phyloP scores from a whole-genome alignment of 2,113 vertebrate genomes.

The Syngnathus typhle region DNA sequence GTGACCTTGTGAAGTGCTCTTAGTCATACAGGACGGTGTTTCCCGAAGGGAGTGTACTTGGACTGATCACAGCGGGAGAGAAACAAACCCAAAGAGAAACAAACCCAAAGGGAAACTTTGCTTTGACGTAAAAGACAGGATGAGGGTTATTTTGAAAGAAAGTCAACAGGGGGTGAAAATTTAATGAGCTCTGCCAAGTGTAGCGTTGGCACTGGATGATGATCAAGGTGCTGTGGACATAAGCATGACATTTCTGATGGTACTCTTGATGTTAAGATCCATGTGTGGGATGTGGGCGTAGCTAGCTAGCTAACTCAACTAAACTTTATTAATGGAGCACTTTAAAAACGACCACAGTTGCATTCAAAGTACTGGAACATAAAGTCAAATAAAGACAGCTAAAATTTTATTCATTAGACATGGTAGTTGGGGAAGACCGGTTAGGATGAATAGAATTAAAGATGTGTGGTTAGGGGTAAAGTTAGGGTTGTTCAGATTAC shows the following conservation, averaged over 20 bases:
- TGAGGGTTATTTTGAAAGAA: conserved; percentile 26
- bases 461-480: neutral
- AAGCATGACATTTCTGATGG: neutral
- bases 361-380: no score
- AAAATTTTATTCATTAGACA: no score
- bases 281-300: no score
- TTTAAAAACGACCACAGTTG: no score
- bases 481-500: neutral
- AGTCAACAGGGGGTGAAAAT: conserved; percentile 13
- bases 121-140: conserved; percentile 25
- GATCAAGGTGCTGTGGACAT: neutral
- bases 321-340: no score
- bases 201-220: neutral
- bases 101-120: no score
- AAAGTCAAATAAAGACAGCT: no score
- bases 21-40: conserved; percentile 4
- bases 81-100: conserved; percentile 25
- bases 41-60: conserved; percentile 27
- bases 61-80: conserved; percentile 25
- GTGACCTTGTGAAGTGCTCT: conserved; percentile 36
- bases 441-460: neutral
- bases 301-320: no score
- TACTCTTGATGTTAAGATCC: no score
- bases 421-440: neutral
- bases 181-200: neutral